Percentiles rank a stretch among this genome's conserved stretches.
These are phyloP conservation scores for Grammomys surdaster DNA, from an alignment of 2,113 vertebrate genomes.

Conservation along the genomic window DNA sequence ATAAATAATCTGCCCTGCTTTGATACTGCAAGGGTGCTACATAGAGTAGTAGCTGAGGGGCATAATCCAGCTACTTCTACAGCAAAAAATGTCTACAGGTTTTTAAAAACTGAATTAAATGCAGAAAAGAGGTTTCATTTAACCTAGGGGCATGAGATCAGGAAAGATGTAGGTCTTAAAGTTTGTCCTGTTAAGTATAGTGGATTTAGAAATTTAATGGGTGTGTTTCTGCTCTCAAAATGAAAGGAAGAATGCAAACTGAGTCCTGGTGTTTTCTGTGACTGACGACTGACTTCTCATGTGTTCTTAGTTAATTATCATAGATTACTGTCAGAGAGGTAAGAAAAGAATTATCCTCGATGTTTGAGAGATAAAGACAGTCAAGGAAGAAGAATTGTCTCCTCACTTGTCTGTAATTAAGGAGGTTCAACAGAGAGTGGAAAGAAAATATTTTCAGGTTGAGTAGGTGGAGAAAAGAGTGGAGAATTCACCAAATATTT, in stretches of 20 bases:
- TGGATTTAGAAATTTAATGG: not conserved
- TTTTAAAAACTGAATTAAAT: not conserved
- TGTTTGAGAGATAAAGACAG: not conserved
- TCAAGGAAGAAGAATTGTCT: not conserved
- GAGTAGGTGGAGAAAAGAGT: not conserved
- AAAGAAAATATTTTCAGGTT: not conserved
- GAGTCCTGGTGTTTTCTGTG: not conserved
- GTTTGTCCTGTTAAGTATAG: conserved; percentile 22
- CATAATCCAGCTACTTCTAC: not conserved
- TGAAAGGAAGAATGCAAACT: not conserved
- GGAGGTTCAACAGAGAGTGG: not conserved
- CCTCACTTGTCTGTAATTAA: not conserved
- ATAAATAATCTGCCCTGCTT: not conserved
- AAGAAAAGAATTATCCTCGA: not conserved
- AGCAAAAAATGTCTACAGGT: not conserved
- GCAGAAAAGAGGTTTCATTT: not conserved
- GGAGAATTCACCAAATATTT: conserved; percentile 20
- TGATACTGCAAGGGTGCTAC: not conserved
- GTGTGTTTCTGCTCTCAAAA: not conserved
- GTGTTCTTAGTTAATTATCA: not conserved
- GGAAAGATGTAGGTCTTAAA: not conserved
- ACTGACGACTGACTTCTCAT: not conserved
- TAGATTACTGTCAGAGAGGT: not conserved
- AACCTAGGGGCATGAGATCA: not conserved
- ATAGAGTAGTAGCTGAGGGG: not conserved